phyloP scores from a whole-genome alignment of 2,113 vertebrate genomes.

The Elachura formosa region DNA sequence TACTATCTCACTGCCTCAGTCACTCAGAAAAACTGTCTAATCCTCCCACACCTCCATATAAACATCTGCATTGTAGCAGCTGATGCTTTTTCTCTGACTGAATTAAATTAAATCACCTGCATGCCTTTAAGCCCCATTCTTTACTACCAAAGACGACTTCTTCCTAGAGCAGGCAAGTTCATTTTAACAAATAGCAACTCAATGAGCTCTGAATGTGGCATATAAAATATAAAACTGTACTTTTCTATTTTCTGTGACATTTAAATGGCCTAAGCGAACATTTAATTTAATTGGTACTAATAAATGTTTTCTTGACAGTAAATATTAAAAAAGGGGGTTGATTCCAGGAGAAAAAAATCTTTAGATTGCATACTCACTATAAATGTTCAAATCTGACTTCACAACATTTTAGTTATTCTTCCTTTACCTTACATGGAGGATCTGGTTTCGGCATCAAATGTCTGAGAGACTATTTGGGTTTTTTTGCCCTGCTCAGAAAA shows the following conservation, averaged over 20 bases:
- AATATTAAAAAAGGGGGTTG: not conserved
- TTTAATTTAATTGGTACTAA: not conserved
- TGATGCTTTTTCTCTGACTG: not conserved
- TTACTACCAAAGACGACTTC: not conserved
- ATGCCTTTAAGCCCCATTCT: not conserved
- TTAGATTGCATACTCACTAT: not conserved
- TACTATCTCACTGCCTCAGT: not conserved
- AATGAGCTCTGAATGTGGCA: not conserved
- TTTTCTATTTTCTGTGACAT: not conserved
- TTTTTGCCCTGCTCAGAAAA: not conserved
- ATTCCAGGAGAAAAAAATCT: not conserved
- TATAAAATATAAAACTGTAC: not conserved
- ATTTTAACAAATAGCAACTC: not conserved
- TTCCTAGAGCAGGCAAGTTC: not conserved
- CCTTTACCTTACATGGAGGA: not conserved
- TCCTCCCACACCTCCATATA: not conserved
- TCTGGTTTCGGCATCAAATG: not conserved
- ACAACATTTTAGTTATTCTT: not conserved
- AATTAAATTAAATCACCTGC: slow-evolving; percentile 34
- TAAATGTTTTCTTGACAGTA: not conserved
- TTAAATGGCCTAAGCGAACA: not conserved
- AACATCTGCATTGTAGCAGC: not conserved
- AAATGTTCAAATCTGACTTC: not conserved
- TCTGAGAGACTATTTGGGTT: not conserved
- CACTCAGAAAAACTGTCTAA: not conserved